Percentiles rank a stretch among this genome's conserved stretches.
Evolutionary conservation across 64 coral and sea anemone species (phyloP).

Genomic region (Orbicella faveolata): DNA sequence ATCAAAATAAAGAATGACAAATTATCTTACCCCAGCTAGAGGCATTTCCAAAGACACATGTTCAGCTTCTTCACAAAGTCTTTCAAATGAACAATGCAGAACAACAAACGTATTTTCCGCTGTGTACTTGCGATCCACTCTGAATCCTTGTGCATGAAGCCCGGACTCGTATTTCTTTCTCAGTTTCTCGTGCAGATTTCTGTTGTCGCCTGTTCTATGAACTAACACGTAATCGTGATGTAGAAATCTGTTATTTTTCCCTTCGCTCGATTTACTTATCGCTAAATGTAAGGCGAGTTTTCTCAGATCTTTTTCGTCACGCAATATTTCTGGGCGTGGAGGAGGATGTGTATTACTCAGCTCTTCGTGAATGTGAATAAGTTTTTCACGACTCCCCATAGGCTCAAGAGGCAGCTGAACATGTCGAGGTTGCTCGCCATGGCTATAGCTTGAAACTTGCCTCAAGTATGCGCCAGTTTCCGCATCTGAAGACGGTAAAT

Average conservation of each 20-base stretch:
- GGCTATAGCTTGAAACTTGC: conserved; percentile 44
- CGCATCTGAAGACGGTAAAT: background rate
- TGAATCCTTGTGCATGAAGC: conserved; percentile 74
- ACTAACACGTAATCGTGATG: conserved; percentile 92
- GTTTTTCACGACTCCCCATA: conserved; percentile 9
- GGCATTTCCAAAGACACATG: conserved; percentile 88
- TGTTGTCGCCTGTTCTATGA: conserved; percentile 68
- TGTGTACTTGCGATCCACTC: conserved; percentile 78
- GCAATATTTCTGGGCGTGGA: background rate
- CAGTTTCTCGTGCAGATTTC: conserved; percentile 61
- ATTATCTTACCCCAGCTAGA: conserved; percentile 90
- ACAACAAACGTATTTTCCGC: conserved; percentile 69
- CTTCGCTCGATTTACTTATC: conserved; percentile 45
- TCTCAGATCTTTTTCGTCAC: conserved; percentile 62
- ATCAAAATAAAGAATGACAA: background rate
- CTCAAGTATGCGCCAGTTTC: background rate
- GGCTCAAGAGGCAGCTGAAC: conserved; percentile 13
- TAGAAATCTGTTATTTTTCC: conserved; percentile 33
- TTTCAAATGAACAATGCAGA: conserved; percentile 95
- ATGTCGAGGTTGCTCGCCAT: conserved; percentile 9
- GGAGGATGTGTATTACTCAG: background rate
- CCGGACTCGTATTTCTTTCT: conserved; percentile 68
- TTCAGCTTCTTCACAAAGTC: conserved; percentile 91
- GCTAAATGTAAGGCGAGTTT: conserved; percentile 80
- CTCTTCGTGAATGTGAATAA: conserved; percentile 34